These are phyloP conservation scores for Limonius californicus DNA, from an alignment of 1,140 invertebrate species.

Conservation along the genomic window DNA sequence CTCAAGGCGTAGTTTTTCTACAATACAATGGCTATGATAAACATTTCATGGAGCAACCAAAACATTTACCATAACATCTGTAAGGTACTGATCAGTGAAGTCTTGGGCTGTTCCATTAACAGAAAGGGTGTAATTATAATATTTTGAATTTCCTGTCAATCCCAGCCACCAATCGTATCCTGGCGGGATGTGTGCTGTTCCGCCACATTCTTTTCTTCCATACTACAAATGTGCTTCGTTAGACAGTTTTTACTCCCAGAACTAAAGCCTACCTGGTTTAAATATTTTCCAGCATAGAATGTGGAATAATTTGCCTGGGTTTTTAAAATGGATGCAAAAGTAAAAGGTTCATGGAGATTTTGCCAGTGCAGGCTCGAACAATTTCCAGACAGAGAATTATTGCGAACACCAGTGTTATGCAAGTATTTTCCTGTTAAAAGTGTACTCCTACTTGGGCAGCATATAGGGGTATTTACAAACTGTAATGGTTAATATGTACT, in stretches of 20 bases:
- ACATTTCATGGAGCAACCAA: too few species aligned
- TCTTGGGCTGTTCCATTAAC: constrained; percentile 68
- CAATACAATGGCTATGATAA: constrained; percentile 31
- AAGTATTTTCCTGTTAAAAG: constrained; percentile 81
- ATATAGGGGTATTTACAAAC: constrained; percentile 78
- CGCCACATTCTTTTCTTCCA: constrained; percentile 54
- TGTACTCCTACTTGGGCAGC: constrained; percentile 84
- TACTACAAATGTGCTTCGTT: constrained; percentile 53
- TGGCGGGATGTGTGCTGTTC: constrained; percentile 62
- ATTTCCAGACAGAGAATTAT: constrained; percentile 74
- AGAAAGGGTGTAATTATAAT: constrained; percentile 85
- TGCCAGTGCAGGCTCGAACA: constrained; percentile 71
- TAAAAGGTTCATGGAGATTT: constrained; percentile 56
- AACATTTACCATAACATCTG: constrained; percentile 75
- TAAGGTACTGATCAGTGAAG: constrained; percentile 71
- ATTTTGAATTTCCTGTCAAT: constrained; percentile 78
- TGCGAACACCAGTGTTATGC: constrained; percentile 75
- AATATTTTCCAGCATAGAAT: constrained; percentile 84
- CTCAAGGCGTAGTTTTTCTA: constrained; percentile 55
- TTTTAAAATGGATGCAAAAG: constrained; percentile 64
- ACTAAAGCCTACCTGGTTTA: constrained; percentile 65
- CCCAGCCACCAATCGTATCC: constrained; percentile 83
- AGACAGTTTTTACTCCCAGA: not conserved
- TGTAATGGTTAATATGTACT: constrained; percentile 41
- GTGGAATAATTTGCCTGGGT: constrained; percentile 63